phyloP scores from a whole-genome alignment of 2,888 invertebrate genomes.

The Sepioteuthis lessoniana region DNA sequence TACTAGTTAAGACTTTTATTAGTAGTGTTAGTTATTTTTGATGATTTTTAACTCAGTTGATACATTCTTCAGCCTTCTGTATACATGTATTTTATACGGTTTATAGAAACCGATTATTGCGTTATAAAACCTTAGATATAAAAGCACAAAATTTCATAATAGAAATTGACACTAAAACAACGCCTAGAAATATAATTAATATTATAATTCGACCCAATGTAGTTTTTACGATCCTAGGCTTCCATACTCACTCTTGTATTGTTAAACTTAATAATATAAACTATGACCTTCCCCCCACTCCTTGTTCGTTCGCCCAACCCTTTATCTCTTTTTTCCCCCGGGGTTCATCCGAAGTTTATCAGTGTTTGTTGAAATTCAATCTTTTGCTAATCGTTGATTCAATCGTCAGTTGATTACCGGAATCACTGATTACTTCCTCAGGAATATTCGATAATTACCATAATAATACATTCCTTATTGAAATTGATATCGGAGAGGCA shows the following conservation, averaged over 20 bases:
- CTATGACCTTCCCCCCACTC: background rate
- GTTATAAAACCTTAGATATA: no score
- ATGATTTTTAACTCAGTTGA: no score
- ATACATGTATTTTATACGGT: no score
- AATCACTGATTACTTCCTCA: background rate
- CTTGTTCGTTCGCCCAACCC: background rate
- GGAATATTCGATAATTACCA: background rate
- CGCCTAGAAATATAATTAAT: background rate
- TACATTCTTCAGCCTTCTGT: no score
- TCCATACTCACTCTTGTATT: background rate
- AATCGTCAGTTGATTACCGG: background rate
- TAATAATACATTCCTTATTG: background rate
- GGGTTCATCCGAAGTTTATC: background rate
- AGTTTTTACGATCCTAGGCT: no score
- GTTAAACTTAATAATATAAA: background rate
- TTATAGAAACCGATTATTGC: no score
- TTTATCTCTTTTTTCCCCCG: background rate
- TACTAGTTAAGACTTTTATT: no score
- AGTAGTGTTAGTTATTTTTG: no score
- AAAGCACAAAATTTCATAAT: background rate
- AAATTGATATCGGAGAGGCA: background rate
- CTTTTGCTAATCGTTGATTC: background rate
- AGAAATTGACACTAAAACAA: background rate
- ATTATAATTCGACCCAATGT: background rate
- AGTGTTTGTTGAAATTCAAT: background rate